phyloP scores from a whole-genome alignment of 2,113 vertebrate species.

The Trogon surrucura region DNA sequence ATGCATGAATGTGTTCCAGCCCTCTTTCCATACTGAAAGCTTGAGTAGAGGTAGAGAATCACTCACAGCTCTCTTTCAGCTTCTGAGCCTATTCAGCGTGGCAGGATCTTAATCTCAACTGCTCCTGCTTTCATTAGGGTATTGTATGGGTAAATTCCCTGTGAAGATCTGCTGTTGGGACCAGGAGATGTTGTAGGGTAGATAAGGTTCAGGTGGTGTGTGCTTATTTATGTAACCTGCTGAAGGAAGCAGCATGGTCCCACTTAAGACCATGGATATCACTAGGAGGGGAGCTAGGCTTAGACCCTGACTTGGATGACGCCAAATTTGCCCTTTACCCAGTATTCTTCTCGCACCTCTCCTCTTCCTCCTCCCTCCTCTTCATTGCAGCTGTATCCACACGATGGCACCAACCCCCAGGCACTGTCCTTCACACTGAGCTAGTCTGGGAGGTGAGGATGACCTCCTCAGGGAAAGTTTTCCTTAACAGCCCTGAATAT shows the following conservation, averaged over 20 bases:
- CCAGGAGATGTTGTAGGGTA: background rate
- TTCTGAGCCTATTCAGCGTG: background rate
- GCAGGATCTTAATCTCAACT: background rate
- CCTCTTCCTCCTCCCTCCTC: background rate
- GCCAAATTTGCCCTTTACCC: background rate
- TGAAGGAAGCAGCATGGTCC: background rate
- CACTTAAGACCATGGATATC: background rate
- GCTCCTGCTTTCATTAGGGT: background rate
- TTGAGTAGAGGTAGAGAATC: background rate
- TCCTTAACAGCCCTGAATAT: background rate
- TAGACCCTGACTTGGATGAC: background rate
- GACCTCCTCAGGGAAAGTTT: background rate
- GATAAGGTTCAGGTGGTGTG: background rate
- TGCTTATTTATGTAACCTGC: background rate
- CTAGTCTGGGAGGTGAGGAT: background rate
- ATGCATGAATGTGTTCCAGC: background rate
- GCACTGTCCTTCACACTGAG: background rate
- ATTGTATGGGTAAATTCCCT: background rate
- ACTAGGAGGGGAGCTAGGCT: background rate
- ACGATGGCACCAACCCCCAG: slow-evolving; percentile 38
- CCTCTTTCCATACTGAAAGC: background rate
- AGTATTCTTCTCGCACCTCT: background rate
- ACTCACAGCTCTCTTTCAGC: background rate
- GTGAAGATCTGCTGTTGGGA: background rate
- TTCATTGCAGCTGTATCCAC: background rate